A percentile compares a stretch with the other conserved stretches of the same genome.
phyloP scores from a whole-genome alignment of 1,140 invertebrate genomes.

The Panonychus citri region DNA sequence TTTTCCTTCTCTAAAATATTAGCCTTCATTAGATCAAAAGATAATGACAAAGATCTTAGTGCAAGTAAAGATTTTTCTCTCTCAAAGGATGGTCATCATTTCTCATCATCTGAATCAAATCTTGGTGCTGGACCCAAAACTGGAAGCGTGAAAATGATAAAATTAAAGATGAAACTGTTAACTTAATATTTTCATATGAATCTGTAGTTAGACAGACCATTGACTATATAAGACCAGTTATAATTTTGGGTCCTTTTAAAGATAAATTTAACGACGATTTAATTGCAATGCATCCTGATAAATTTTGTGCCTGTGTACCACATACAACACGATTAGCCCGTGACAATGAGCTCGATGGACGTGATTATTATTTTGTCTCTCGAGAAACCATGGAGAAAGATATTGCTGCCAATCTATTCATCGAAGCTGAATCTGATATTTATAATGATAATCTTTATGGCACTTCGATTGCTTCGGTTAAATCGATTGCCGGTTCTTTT shows the following conservation, averaged over 20 bases:
- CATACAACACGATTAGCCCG: constrained; percentile 84
- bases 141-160: too few species aligned
- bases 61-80: not conserved
- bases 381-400: constrained; percentile 96
- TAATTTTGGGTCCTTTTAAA: constrained; percentile 90
- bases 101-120: too few species aligned
- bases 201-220: constrained; percentile 64
- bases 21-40: constrained; percentile 91
- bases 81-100: too few species aligned
- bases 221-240: constrained; percentile 59
- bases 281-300: constrained; percentile 90
- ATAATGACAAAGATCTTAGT: constrained; percentile 81
- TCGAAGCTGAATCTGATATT: constrained; percentile 75
- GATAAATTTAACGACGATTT: constrained; percentile 96
- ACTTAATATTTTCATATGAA: constrained; percentile 82
- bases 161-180: constrained; percentile 19
- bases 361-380: constrained; percentile 98
- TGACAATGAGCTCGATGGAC: constrained; percentile 86
- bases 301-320: constrained; percentile 96
- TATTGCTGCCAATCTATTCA: constrained; percentile 96
- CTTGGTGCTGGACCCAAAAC: too few species aligned
- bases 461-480: constrained; percentile 84
- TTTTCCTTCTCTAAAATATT: constrained; percentile 92
- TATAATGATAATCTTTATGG: constrained; percentile 99
- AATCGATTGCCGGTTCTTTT: constrained; percentile 76